Evolutionary conservation across 2,113 vertebrate species (phyloP).

Genomic region (Siniperca knerii): DNA sequence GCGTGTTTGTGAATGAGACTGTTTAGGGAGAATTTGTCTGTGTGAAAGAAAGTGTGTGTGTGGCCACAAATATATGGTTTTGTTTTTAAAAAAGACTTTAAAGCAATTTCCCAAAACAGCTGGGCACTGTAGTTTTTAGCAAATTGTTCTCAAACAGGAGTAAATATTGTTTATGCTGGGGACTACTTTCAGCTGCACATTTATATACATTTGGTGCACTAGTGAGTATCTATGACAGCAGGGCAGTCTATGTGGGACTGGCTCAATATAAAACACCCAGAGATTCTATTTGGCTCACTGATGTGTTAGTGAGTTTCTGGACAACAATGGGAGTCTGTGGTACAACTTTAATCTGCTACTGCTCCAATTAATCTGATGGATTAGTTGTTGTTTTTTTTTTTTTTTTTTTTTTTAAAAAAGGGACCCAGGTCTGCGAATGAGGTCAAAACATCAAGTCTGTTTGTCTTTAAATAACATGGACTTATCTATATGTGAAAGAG

Average conservation of each 20-base stretch:
- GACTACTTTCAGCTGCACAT: background rate
- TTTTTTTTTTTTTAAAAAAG: background rate
- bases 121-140: background rate
- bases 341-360: slow-evolving; percentile 31
- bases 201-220: background rate
- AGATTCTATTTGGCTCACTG: background rate
- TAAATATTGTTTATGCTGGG: background rate
- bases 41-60: slow-evolving; percentile 25
- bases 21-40: slow-evolving; percentile 38
- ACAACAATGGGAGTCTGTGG: background rate
- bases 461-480: slow-evolving; percentile 15
- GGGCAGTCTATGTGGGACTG: background rate
- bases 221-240: background rate
- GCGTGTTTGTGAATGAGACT: slow-evolving; percentile 38
- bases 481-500: background rate
- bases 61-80: background rate
- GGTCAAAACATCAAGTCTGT: background rate
- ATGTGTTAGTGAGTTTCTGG: background rate
- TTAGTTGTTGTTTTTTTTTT: slow-evolving; percentile 22
- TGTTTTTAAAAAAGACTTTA: background rate
- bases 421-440: slow-evolving; percentile 22
- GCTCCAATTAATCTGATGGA: slow-evolving; percentile 61
- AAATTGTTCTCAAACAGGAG: background rate
- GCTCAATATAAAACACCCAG: background rate
- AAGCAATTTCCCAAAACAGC: background rate